Evolutionary conservation across 2,888 invertebrate species (phyloP).

Genomic region (Therioaphis trifolii): DNA sequence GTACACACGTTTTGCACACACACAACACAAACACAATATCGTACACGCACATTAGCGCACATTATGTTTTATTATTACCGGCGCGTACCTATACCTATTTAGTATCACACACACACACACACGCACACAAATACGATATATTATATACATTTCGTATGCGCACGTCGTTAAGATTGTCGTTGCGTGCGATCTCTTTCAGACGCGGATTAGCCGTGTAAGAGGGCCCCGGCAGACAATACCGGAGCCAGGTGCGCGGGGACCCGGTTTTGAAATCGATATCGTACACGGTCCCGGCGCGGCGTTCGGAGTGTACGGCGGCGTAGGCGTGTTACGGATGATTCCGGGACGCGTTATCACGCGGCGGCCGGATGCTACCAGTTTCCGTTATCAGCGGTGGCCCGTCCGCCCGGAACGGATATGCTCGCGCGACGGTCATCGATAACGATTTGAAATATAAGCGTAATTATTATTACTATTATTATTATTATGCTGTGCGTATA

Average conservation of each 20-base stretch:
- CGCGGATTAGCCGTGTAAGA: constrained; percentile 48
- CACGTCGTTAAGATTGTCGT: background rate
- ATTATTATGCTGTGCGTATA: background rate
- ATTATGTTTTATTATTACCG: constrained; percentile 38
- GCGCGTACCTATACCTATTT: no score
- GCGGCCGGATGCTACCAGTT: constrained; percentile 31
- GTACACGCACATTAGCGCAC: background rate
- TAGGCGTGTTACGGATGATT: constrained; percentile 31
- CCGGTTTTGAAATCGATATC: constrained; percentile 45
- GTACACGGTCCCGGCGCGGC: background rate
- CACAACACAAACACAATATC: no score
- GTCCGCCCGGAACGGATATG: constrained; percentile 31
- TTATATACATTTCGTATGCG: no score
- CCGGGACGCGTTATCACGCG: constrained; percentile 21
- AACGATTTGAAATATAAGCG: constrained; percentile 28
- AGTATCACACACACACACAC: no score
- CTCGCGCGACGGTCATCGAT: constrained; percentile 7
- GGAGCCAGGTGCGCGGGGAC: constrained; percentile 53
- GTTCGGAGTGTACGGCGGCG: background rate
- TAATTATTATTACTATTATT: no score
- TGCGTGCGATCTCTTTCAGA: constrained; percentile 38
- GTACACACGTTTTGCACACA: no score
- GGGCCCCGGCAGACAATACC: background rate
- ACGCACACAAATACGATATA: background rate
- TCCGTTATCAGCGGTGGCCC: constrained; percentile 19